A percentile compares a stretch with the other conserved stretches of the same genome.
These are phyloP conservation scores for Rafetus swinhoei DNA, from an alignment of 2,113 vertebrate species.

Conservation along the genomic window DNA sequence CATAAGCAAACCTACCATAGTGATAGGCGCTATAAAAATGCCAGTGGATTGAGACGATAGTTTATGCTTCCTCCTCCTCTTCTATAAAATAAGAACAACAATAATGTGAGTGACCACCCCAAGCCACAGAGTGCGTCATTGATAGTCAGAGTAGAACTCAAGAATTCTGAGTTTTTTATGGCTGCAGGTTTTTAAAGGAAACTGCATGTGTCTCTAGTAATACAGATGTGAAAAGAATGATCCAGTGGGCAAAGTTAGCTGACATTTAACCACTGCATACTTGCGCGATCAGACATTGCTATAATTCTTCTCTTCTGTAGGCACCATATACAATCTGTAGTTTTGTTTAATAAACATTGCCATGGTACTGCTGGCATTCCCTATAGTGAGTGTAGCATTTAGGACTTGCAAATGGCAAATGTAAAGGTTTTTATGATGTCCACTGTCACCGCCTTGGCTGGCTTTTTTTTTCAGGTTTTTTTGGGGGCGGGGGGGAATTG, in stretches of 20 bases:
- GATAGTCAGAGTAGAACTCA: not conserved
- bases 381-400: not conserved
- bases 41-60: not conserved
- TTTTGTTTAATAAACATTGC: slow-evolving; percentile 13
- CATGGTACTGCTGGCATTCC: not conserved
- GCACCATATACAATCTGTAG: slow-evolving; percentile 11
- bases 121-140: not conserved
- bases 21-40: not conserved
- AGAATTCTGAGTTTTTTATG: fast-evolving
- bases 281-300: not conserved
- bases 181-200: not conserved
- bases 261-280: not conserved
- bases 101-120: fast-evolving
- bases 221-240: not conserved
- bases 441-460: not conserved
- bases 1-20: not conserved
- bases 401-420: slow-evolving; percentile 21
- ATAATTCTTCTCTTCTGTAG: not conserved
- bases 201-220: fast-evolving
- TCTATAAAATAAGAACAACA: not conserved
- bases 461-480: not conserved
- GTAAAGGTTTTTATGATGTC: slow-evolving; percentile 30
- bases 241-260: not conserved
- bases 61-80: too few species aligned
- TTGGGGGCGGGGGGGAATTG: not conserved